Base-by-base conservation (phyloP, 2,888 invertebrate genomes). In the Coecobrya sp. region DNA sequence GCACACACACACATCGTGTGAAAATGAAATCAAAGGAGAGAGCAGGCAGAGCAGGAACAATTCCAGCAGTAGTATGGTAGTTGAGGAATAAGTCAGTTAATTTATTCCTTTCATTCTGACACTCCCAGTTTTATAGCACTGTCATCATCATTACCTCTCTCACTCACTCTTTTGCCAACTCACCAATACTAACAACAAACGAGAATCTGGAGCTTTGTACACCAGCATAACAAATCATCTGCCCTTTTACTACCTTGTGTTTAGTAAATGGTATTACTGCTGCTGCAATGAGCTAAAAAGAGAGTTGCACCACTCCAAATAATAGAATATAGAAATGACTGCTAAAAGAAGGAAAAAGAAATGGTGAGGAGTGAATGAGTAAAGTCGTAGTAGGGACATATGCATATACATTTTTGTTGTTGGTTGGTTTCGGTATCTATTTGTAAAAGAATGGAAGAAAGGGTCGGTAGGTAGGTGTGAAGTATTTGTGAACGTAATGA, bases 61-160 rank as follows among this genome's bases (percentile, higher is more conserved):
- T 73, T 42, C 42, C 11, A 59, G 55, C 8, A 49, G 42, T 42
- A 22, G 25, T 16, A 30, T n/a, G n/a, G 27, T n/a, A 42, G 59
- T 19, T 59, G 82, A 30, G 59, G 82, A 82, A 76, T 62, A 76
- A 62, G 59, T 62, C 76, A 87, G 87, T 87, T 87, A 87, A 87
- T 87, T 87, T 87, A 87, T 87, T 87, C 87, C 87, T 87, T 87
- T 87, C 76, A 42, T 82, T 52, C 68, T 79, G 76, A 87, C 87
- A 87, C 87, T 87, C 76, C 76, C 87, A 87, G 70, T 87, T 87
- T 87, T 87, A 87, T 76, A 76, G 76, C 87, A 76, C 55, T 86
- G 86, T 86, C 86, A 86, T 86, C 86, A 86, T 86, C 86, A 86
- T 86, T 73, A 73, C 79, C 36, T 62, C 76, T 52, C 42, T 42